These are phyloP conservation scores for Jordanella pulchra DNA, from an alignment of 2,797 vertebrate species.

Conservation along the genomic window DNA sequence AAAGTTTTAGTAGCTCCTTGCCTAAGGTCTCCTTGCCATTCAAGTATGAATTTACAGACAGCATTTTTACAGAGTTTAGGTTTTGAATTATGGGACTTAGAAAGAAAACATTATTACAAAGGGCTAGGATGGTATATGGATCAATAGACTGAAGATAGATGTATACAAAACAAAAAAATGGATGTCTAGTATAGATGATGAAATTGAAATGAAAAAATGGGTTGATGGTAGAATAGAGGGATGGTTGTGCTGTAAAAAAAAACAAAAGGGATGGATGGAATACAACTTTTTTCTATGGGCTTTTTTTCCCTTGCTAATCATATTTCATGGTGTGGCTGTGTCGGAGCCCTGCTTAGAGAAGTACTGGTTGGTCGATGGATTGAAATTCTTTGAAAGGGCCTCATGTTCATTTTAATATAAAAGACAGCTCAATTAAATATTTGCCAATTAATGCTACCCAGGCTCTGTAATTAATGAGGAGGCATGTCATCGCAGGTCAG, in stretches of 20 bases:
- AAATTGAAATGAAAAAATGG: too few relatives aligned
- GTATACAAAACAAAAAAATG: too few relatives aligned
- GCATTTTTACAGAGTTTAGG: background rate
- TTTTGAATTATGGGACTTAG: too few relatives aligned
- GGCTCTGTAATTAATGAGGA: slow-evolving; percentile 49
- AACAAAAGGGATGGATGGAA: background rate
- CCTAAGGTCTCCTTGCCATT: background rate
- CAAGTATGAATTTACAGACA: background rate
- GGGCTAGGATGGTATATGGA: too few relatives aligned
- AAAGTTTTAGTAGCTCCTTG: background rate
- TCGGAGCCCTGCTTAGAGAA: background rate
- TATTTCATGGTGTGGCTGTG: background rate
- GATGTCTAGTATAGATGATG: too few relatives aligned
- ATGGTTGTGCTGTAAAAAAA: background rate
- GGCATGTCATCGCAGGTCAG: slow-evolving; percentile 21
- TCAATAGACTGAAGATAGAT: too few relatives aligned
- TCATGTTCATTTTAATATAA: slow-evolving; percentile 48
- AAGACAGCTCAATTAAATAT: slow-evolving; percentile 56
- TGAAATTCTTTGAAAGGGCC: slow-evolving; percentile 25
- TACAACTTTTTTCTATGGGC: background rate
- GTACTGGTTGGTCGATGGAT: slow-evolving; percentile 7
- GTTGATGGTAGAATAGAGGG: background rate
- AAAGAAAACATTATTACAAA: too few relatives aligned
- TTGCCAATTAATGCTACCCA: slow-evolving; percentile 45
- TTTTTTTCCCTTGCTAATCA: background rate